These are phyloP conservation scores for Drymodes brunneopygia DNA, from an alignment of 2,113 vertebrate genomes.

Conservation along the genomic window DNA sequence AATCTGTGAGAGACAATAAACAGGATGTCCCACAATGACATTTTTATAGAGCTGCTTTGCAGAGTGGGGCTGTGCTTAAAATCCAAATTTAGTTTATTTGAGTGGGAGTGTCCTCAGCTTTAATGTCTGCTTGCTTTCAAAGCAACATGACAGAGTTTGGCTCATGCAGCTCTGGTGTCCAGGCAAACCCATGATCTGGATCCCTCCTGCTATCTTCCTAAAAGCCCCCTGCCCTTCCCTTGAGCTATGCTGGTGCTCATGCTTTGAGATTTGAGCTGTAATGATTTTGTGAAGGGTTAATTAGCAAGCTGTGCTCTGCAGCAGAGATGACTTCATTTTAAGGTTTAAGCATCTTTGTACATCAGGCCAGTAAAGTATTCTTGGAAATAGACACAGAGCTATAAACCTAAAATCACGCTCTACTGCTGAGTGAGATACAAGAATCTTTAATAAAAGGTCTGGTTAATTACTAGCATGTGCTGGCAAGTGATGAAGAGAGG, in stretches of 20 bases:
- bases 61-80: neutral
- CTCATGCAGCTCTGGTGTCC: neutral
- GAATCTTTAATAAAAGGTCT: slow-evolving; percentile 32
- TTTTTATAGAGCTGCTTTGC: slow-evolving; percentile 40
- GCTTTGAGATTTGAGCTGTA: neutral
- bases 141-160: neutral
- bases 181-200: neutral
- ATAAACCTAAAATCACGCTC: slow-evolving; percentile 22
- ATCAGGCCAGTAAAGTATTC: slow-evolving; percentile 19
- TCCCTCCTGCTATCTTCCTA: neutral
- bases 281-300: neutral
- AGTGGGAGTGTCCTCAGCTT: neutral
- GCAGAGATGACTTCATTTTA: slow-evolving; percentile 6
- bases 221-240: neutral
- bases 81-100: slow-evolving; percentile 37
- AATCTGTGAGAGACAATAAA: slow-evolving; percentile 12
- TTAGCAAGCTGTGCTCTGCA: neutral
- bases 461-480: slow-evolving; percentile 32
- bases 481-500: neutral
- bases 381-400: slow-evolving; percentile 15
- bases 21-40: neutral
- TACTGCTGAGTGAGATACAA: slow-evolving; percentile 5
- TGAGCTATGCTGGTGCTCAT: rapidly evolving
- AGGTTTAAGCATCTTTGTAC: slow-evolving; percentile 11
- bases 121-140: slow-evolving; percentile 15